phyloP scores from a whole-genome alignment of 2,797 vertebrate genomes.

The Apogon talboti region DNA sequence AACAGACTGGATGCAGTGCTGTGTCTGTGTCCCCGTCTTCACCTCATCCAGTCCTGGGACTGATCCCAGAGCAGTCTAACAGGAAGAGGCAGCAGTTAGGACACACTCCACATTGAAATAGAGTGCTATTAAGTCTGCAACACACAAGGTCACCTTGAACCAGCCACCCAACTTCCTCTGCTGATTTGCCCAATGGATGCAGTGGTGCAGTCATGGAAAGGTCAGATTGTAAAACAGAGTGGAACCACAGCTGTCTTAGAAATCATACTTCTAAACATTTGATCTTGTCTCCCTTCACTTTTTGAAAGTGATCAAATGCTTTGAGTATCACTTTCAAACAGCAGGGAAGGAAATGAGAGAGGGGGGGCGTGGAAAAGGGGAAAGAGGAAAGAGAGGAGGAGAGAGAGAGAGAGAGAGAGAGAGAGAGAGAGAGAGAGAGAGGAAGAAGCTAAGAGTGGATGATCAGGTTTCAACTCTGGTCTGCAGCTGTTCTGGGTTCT shows the following conservation, averaged over 20 bases:
- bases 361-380: slow-evolving; percentile 39
- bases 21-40: slow-evolving; percentile 31
- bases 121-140: slow-evolving; percentile 61
- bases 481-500: slow-evolving; percentile 74
- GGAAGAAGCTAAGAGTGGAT: slow-evolving; percentile 64
- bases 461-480: slow-evolving; percentile 74
- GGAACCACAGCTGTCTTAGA: slow-evolving; percentile 71
- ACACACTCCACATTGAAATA: slow-evolving; percentile 52
- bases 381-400: slow-evolving; percentile 39
- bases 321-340: slow-evolving; percentile 79
- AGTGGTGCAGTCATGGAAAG: slow-evolving; percentile 55
- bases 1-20: slow-evolving; percentile 1
- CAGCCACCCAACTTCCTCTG: slow-evolving; percentile 60
- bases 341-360: slow-evolving; percentile 72
- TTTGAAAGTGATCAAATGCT: slow-evolving; percentile 66
- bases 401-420: slow-evolving; percentile 50
- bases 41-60: slow-evolving; percentile 42
- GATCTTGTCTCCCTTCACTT: slow-evolving; percentile 64
- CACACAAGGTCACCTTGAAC: slow-evolving; percentile 70
- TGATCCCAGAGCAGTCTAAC: slow-evolving; percentile 45
- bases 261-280: slow-evolving; percentile 63
- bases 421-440: slow-evolving; percentile 42
- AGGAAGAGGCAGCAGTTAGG: slow-evolving; percentile 53
- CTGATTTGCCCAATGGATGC: slow-evolving; percentile 46
- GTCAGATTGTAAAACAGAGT: slow-evolving; percentile 57